phyloP scores from a whole-genome alignment of 2,113 vertebrate genomes.

The Cyphomyrus plagiostoma region DNA sequence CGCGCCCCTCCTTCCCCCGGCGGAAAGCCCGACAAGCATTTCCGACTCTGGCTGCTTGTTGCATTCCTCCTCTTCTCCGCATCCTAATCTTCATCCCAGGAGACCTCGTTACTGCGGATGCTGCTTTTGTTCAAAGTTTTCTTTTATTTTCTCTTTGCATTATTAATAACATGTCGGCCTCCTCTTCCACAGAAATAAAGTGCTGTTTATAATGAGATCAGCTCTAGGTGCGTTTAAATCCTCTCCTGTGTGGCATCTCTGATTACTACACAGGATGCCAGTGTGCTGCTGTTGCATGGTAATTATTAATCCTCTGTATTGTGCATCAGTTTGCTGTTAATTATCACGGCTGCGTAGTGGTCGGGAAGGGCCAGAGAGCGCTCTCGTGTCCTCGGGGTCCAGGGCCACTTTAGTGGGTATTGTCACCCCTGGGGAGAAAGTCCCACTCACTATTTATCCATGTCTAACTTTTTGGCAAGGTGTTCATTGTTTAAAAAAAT shows the following conservation, averaged over 20 bases:
- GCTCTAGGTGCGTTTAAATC: neutral
- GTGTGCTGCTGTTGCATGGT: neutral
- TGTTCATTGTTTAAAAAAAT: neutral
- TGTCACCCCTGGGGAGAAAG: neutral
- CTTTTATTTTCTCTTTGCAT: slow-evolving; percentile 10
- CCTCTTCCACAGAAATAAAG: slow-evolving; percentile 2
- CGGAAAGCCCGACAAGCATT: neutral
- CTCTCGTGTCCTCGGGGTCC: neutral
- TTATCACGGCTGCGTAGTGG: neutral
- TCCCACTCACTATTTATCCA: neutral
- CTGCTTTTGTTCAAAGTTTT: slow-evolving; percentile 13
- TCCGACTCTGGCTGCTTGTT: neutral
- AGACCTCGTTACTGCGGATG: neutral
- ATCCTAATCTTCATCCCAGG: slow-evolving; percentile 15
- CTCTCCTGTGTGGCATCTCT: neutral
- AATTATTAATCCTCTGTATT: neutral
- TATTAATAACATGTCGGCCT: neutral
- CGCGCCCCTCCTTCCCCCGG: neutral
- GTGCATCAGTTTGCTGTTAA: neutral
- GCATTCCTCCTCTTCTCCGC: neutral
- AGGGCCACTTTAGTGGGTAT: neutral
- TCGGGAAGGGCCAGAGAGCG: neutral
- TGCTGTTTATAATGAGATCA: neutral
- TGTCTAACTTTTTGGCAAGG: neutral
- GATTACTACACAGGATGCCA: neutral